Evolutionary conservation across 2,888 invertebrate genomes (phyloP), one percentile per base, ranked within the genome.

Genomic region (Cremastobaeus sp.): DNA sequence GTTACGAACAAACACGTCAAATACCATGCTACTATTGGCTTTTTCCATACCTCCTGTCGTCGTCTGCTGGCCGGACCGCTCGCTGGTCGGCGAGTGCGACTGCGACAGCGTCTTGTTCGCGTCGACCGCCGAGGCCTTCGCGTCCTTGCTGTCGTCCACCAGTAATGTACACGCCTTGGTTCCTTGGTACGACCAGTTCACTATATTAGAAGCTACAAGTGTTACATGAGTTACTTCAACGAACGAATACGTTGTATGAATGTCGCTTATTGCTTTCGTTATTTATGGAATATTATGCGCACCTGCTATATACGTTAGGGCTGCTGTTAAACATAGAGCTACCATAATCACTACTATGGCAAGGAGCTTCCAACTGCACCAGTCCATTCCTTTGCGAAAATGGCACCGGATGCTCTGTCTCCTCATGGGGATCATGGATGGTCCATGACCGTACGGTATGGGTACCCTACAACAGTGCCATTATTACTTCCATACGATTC

Each of bases 321-420:
- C 93, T 78, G 95, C 94, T 84, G 94, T 92, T 81, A 97, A 91
- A 83, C 95, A 91, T 82, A 95, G 92, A 81, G 95, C 93, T 82
- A 96, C 91, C 88, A 95, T 91, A 86, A 96, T 93, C 87, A 96
- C 94, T 79, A 94, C 92, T 86, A 97, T 94, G 77, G 96, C 96
- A 80, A 96, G 93, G 89, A 96, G 95, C 88, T 95, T 95, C 95
- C 97, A 97, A 76, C 95, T 95, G 89, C 97, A 97, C 81, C 95
- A 93, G 65, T 94, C 93, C 82, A 95, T 90, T 81, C 94, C 95
- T 90, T 96, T 95, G 86, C 94, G 92, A 89, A 95, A 95, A 89
- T 95, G 95, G 89, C 95, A 95, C 83, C 95, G 91, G 80, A 94
- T 93, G 79, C 91, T 87, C 76, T 87, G 87, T 78, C 86, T 84